Base-by-base conservation (phyloP, 1,140 invertebrate species). In the Procambarus clarkii region DNA sequence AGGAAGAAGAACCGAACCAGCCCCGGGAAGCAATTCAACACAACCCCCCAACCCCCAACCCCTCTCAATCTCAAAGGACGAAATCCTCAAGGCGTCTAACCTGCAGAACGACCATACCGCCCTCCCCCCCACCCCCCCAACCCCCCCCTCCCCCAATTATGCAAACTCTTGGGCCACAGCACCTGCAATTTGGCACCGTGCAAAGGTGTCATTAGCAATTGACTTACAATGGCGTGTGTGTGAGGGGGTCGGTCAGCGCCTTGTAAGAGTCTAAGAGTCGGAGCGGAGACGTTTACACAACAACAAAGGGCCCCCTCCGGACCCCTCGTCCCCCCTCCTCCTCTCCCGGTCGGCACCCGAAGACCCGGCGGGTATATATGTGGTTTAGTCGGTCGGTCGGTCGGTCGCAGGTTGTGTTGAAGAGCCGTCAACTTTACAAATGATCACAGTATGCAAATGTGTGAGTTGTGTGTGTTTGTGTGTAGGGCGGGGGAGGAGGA, bases 181-280 rank as follows among this genome's bases (percentile, higher is more conserved):
- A 91, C 88, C 82, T 86, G 82, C 88, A 91, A 91, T 91, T 91
- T 91, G 88, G 88, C 88, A 91, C 88, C 84, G 82, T 86, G 82
- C 82, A 91, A n/a, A 86, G 88, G 82, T 91, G 88, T 91, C 88
- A 91, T 91, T 91, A 91, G 88, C 88, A 91, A 91, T 91, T 91
- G 88, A 91, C 88, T 91, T 91, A 91, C 88, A 91, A 91, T 91
- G 82, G 88, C 88, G 88, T 91, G 88, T 91, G 88, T 91, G 82
- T 82, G 76, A 91, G 88, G 88, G 88, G 7, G 83, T 85, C n/a
- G 54, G 83, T 44, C 54, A 34, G 85, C 74, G 54, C 13, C 48
- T 76, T 91, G 88, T 91, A 80, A 76, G 60, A 3, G 3, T 74
- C 64, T 85, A 85, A 91, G 45, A 91, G 82, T 79, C 54, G 74